Evolutionary conservation across 2,888 invertebrate species (phyloP), one percentile per base, ranked within the genome.

Genomic region (Drosophila aldrichi): DNA sequence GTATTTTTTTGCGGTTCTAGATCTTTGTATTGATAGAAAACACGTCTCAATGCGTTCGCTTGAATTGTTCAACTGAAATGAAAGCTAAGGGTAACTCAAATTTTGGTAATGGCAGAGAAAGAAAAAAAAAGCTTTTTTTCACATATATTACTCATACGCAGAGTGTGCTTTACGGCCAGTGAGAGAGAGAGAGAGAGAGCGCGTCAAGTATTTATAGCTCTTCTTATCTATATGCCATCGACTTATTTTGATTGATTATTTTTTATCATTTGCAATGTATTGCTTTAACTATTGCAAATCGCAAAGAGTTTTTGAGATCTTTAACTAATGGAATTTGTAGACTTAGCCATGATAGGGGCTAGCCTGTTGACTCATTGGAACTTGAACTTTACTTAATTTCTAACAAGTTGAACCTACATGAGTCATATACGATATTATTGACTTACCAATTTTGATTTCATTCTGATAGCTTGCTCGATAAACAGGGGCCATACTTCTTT

Each of bases 111-210:
- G 43, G 10, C 22, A 57, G 8, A 41, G 34, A 5, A 60, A 7
- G 32, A 20, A 67, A 69, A 20, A 67, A 69, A 69, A 67, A 71
- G 77, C 81, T 80, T 44, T n/a, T n/a, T n/a, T n/a, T n/a, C n/a
- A n/a, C n/a, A n/a, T n/a, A n/a, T n/a, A 71, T 74, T 79, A 76
- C 73, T 70, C 79, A 88, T 84, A 77, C 69, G 85, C 69, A 48
- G 18, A 18, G 54, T 20, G 44, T 22, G 54, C 60, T 49, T 56
- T 46, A 5, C 46, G 76, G 70, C 60, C 57, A 57, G 34, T 55
- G 16, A 36, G 16, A 12, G 10, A 29, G 43, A 20, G 14, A n/a
- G 18, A 29, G 12, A 40, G 22, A 18, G 22, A 51, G 32, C 16
- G 22, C 12, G 6, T n/a, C 22, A 18, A 34, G 20, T 59, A 34